Conservation (phyloP, 2,888 invertebrate species). For the Petrolisthes manimaculis region DNA sequence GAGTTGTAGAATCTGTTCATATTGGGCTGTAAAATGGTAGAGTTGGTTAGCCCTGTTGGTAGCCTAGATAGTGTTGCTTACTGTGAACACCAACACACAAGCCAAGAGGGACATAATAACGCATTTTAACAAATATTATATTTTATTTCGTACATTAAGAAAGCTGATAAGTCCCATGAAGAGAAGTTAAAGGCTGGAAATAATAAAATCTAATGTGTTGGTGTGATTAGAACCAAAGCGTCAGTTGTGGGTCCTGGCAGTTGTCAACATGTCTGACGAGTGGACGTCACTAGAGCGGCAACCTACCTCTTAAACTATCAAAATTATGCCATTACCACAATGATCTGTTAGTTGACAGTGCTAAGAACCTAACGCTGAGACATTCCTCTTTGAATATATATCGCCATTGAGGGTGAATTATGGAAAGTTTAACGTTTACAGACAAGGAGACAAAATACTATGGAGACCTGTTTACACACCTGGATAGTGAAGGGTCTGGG, state of each 20-base stretch:
- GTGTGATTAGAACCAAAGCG: conserved; percentile 31
- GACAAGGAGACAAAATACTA: conserved; percentile 59
- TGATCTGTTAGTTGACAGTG: conserved; percentile 32
- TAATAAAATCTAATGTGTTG: neutral
- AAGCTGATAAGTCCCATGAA: too few species aligned
- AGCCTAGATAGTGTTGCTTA: too few species aligned
- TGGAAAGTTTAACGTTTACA: conserved; percentile 53
- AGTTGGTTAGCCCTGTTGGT: too few species aligned
- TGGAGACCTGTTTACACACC: conserved; percentile 51
- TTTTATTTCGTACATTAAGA: too few species aligned
- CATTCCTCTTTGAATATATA: neutral
- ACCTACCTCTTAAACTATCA: neutral
- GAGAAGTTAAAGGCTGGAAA: too few species aligned
- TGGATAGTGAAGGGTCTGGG: conserved; percentile 52
- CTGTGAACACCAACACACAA: too few species aligned
- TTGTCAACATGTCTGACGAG: conserved; percentile 59
- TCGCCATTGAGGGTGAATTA: conserved; percentile 4
- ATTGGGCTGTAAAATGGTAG: too few species aligned
- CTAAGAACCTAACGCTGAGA: neutral
- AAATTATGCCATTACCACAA: neutral
- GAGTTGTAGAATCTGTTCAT: too few species aligned
- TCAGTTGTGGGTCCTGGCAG: conserved; percentile 25
- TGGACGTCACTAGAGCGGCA: neutral
- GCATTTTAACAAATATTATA: too few species aligned
- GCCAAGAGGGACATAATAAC: too few species aligned